Percentiles rank a stretch among this genome's conserved stretches.
These are phyloP conservation scores for Brachionus manjavacas DNA, from an alignment of 1,140 invertebrate genomes.

Conservation along the genomic window DNA sequence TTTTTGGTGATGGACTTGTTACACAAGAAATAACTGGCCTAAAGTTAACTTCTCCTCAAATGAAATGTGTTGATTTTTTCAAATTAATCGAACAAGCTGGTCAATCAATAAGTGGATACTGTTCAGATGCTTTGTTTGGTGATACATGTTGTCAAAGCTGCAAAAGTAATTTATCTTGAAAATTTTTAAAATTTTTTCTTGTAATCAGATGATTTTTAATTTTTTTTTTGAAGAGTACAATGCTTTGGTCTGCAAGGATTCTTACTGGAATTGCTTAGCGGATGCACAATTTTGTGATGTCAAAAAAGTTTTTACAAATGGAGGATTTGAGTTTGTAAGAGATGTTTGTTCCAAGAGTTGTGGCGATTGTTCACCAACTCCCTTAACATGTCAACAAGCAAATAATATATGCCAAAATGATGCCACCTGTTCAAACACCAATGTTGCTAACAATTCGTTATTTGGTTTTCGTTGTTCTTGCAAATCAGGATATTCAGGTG, in stretches of 20 bases:
- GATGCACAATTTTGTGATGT: background rate
- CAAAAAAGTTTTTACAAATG: background rate
- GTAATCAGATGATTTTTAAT: background rate
- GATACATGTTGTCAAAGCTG: constrained; percentile 23
- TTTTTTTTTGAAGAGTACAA: constrained; percentile 29
- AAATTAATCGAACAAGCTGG: background rate
- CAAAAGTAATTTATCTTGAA: constrained; percentile 3
- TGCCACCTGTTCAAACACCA: constrained; percentile 46
- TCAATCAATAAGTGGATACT: constrained; percentile 8
- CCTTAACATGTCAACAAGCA: constrained; percentile 1
- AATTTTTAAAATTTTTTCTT: background rate
- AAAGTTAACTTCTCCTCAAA: background rate
- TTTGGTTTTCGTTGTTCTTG: constrained; percentile 58
- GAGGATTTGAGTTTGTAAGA: background rate
- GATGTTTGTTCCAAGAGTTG: background rate
- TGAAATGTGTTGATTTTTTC: constrained; percentile 12
- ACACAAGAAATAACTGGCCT: background rate
- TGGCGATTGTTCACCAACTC: background rate
- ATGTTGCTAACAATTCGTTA: background rate
- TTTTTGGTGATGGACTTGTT: background rate
- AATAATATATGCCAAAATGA: constrained; percentile 48
- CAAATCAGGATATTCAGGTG: constrained; percentile 48
- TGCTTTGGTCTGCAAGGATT: background rate
- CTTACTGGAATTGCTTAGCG: background rate
- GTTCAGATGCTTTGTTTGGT: background rate